Evolutionary conservation across 2,888 invertebrate species (phyloP).

Genomic region (Pristionchus fissidentatus): DNA sequence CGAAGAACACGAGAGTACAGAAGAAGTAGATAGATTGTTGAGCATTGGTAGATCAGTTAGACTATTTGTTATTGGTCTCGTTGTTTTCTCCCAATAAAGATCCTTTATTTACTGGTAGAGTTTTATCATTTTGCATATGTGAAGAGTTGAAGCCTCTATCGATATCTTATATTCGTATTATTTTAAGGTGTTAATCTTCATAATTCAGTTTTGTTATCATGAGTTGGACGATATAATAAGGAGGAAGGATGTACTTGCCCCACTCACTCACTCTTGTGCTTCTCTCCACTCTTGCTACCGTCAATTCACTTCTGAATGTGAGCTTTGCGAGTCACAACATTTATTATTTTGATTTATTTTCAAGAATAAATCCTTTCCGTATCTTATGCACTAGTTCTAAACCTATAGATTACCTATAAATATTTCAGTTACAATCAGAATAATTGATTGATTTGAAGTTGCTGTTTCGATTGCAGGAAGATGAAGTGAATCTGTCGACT

Average conservation of each 20-base stretch:
- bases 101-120: neutral
- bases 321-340: too few species aligned
- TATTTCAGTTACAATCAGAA: too few species aligned
- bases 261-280: neutral
- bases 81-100: slow-evolving; percentile 20
- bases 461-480: too few species aligned
- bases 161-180: neutral
- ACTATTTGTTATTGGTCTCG: neutral
- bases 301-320: neutral
- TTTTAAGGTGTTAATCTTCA: neutral
- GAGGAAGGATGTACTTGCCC: neutral
- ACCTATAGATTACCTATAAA: too few species aligned
- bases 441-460: too few species aligned
- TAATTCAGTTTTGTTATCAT: neutral
- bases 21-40: neutral
- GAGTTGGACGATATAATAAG: neutral
- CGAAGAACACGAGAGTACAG: neutral
- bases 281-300: neutral
- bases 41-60: neutral
- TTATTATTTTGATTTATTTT: too few species aligned
- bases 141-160: slow-evolving; percentile 1
- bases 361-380: too few species aligned
- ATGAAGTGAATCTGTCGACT: neutral
- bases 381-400: too few species aligned
- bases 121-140: neutral